A percentile compares a stretch with the other conserved stretches of the same genome.
Evolutionary conservation across 2,113 vertebrate species (phyloP).

Genomic region (Forbesichthys papilliferus): DNA sequence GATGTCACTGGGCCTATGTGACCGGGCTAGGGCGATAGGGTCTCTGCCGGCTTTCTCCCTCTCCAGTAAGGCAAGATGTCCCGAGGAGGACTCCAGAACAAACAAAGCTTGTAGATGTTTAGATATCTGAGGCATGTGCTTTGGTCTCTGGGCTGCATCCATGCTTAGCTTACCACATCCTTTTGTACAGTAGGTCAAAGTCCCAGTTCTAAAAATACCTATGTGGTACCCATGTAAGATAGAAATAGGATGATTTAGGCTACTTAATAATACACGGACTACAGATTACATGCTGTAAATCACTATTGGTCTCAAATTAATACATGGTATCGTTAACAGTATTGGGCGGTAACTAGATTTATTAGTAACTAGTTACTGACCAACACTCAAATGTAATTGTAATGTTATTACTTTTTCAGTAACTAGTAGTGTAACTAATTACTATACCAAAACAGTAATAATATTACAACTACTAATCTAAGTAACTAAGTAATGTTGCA

Average conservation of each 20-base stretch:
- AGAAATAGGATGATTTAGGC: background rate
- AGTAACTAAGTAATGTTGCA: no score
- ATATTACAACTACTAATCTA: no score
- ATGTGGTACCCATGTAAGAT: background rate
- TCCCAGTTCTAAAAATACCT: conserved; percentile 15
- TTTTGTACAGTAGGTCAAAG: conserved; percentile 1
- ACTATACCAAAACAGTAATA: no score
- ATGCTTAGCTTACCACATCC: conserved; percentile 31
- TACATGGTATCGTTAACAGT: background rate
- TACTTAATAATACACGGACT: background rate
- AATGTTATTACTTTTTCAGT: no score
- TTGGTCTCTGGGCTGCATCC: conserved; percentile 42
- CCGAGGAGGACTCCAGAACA: conserved; percentile 48
- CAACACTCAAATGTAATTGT: no score
- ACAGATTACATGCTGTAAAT: background rate
- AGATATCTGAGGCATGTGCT: conserved; percentile 61
- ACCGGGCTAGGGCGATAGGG: conserved; percentile 13
- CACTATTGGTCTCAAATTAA: background rate
- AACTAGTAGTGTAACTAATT: no score
- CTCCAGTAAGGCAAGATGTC: conserved; percentile 1
- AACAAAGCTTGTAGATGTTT: conserved; percentile 73
- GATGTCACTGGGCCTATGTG: conserved; percentile 22
- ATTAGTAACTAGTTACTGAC: no score
- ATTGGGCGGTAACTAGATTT: no score
- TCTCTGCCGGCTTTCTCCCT: background rate